A percentile compares a stretch with the other conserved stretches of the same genome.
phyloP scores from a whole-genome alignment of 2,113 vertebrate genomes.

The Psittacus erithacus region DNA sequence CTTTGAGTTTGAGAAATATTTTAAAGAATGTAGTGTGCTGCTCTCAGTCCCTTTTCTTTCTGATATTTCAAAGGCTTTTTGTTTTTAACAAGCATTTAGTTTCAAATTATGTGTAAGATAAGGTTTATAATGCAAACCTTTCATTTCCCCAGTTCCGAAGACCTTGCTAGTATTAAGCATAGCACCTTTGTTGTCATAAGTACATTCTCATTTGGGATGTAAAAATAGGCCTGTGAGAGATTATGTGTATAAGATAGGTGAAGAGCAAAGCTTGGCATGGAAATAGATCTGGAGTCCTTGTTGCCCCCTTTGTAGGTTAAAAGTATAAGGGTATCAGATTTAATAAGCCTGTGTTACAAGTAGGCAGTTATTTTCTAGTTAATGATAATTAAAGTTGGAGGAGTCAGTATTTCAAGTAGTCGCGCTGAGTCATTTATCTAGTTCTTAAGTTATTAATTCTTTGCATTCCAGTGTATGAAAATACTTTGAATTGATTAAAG shows the following conservation, averaged over 20 bases:
- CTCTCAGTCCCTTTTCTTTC: background rate
- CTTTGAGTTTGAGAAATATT: background rate
- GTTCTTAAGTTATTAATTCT: constrained; percentile 26
- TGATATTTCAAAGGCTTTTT: background rate
- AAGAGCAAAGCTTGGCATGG: background rate
- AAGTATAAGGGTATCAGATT: constrained; percentile 32
- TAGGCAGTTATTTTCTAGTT: background rate
- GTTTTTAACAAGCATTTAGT: background rate
- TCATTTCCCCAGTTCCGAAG: background rate
- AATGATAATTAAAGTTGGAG: background rate
- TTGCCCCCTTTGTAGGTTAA: background rate
- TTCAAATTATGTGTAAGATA: background rate
- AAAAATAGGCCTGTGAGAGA: background rate
- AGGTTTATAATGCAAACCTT: background rate
- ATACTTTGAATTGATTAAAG: constrained; percentile 19
- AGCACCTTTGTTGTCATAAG: background rate
- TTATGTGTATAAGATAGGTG: background rate
- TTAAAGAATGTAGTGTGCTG: background rate
- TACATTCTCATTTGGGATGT: background rate
- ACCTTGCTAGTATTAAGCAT: background rate
- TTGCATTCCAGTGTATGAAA: constrained; percentile 3
- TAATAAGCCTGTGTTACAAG: background rate
- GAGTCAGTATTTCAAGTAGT: background rate
- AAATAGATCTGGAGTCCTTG: background rate
- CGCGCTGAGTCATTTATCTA: background rate